phyloP scores from a whole-genome alignment of 2,113 vertebrate genomes.

The Larimichthys crocea region DNA sequence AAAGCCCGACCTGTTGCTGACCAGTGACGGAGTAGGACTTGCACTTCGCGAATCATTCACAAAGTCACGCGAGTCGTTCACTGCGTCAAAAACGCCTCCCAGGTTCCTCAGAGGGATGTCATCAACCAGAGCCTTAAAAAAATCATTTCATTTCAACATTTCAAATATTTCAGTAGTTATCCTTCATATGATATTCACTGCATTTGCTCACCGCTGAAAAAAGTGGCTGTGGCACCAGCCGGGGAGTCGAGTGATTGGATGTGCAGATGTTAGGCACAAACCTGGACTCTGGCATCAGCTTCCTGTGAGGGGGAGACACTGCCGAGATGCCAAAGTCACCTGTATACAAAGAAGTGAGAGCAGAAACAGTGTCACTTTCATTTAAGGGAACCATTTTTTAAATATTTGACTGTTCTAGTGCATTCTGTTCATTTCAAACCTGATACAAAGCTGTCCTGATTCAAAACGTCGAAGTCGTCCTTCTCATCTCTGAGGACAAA shows the following conservation, averaged over 20 bases:
- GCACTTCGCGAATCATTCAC: constrained; percentile 54
- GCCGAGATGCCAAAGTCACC: constrained; percentile 60
- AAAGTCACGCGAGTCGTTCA: constrained; percentile 48
- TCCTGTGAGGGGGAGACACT: constrained; percentile 38
- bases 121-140: constrained; percentile 59
- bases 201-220: constrained; percentile 63
- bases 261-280: constrained; percentile 25
- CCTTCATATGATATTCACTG: rapidly evolving
- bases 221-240: constrained; percentile 6
- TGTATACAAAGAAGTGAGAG: constrained; percentile 25
- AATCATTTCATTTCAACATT: background rate
- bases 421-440: constrained; percentile 33
- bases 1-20: constrained; percentile 74
- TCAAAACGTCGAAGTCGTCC: constrained; percentile 36
- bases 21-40: constrained; percentile 61
- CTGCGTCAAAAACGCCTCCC: constrained; percentile 53
- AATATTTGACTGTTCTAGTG: no score
- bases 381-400: background rate
- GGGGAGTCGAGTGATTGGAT: constrained; percentile 70
- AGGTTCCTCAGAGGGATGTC: constrained; percentile 64
- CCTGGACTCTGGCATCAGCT: constrained; percentile 12
- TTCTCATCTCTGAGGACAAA: constrained; percentile 58
- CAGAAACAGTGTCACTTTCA: background rate
- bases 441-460: constrained; percentile 67
- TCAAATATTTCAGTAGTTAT: background rate